Evolutionary conservation across 2,888 invertebrate genomes (phyloP), one percentile per base, ranked within the genome.

Genomic region (Alcis repandata): DNA sequence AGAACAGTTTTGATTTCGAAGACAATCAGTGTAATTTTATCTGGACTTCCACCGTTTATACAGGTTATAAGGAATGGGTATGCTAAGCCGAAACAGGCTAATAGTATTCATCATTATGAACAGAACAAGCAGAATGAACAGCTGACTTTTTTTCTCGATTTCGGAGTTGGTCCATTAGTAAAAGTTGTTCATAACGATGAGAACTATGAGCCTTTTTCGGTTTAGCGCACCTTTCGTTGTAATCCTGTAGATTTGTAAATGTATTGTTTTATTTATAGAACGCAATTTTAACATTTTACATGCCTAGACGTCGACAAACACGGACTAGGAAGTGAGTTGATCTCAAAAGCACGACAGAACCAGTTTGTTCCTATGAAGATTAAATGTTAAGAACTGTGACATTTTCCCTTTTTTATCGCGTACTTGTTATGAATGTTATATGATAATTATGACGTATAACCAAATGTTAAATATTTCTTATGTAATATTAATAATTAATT

Each of bases 381-480:
- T 72, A 77, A 80, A 81, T 76, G 73, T 77, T 79, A 74, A 73
- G 73, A 69, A 70, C 72, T 54, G 70, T 73, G 76, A 75, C 79
- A 80, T 82, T 80, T 76, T 73, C 70, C 71, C 69, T 48, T 66
- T 61, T 59, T 62, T 62, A 46, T 43, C 27, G 17, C 13, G 32
- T 15, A 57, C 54, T 49, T 66, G 57, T 59, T 46, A 38, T 61
- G 59, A 64, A 66, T 27, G 2, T 46, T 41, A 41, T 17, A 7
- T 8, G 9, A 27, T 48, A 48, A 48, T 48, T n/a, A n/a, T 46
- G 9, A 33, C 59, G 62, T 52, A 45, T 10, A 63, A 54, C 57
- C 61, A 59, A 49, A 41, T 40, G 61, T 64, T 41, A 61, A 33
- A 56, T 6, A 33, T 56, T 56, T 56, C n/a, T n/a, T 45, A 19